phyloP scores from a whole-genome alignment of 2,797 vertebrate species.

The Etheostoma nigrum region DNA sequence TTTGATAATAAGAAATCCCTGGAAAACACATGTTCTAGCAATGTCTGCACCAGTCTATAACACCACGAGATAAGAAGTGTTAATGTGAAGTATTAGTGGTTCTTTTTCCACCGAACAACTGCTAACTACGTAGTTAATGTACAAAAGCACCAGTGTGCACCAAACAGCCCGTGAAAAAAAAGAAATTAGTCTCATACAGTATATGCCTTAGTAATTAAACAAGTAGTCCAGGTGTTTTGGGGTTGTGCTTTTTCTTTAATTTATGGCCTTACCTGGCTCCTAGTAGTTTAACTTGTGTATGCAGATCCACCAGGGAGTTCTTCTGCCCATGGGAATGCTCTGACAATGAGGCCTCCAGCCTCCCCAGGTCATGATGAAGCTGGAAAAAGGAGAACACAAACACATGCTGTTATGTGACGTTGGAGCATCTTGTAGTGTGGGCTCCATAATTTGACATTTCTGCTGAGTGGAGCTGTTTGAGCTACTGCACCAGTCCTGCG shows the following conservation, averaged over 20 bases:
- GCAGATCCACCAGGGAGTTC: conserved; percentile 79
- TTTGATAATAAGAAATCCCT: not conserved
- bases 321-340: conserved; percentile 81
- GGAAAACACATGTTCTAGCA: not conserved
- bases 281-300: conserved; percentile 82
- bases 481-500: conserved; percentile 16
- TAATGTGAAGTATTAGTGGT: not conserved
- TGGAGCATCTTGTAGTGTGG: not conserved
- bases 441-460: conserved; percentile 38
- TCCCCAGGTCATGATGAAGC: conserved; percentile 82
- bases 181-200: not conserved
- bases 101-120: not conserved
- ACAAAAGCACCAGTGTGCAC: not conserved
- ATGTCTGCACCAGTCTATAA: too few relatives aligned
- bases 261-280: conserved; percentile 85
- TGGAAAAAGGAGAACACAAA: conserved; percentile 63
- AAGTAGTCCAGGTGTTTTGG: not conserved
- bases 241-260: not conserved
- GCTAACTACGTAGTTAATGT: not conserved
- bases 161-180: not conserved
- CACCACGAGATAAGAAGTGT: not conserved
- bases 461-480: conserved; percentile 42
- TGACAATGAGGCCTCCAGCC: conserved; percentile 79
- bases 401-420: not conserved
- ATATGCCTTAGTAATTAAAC: not conserved